Evolutionary conservation across 2,797 vertebrate species (phyloP).

Genomic region (Selene dorsalis): DNA sequence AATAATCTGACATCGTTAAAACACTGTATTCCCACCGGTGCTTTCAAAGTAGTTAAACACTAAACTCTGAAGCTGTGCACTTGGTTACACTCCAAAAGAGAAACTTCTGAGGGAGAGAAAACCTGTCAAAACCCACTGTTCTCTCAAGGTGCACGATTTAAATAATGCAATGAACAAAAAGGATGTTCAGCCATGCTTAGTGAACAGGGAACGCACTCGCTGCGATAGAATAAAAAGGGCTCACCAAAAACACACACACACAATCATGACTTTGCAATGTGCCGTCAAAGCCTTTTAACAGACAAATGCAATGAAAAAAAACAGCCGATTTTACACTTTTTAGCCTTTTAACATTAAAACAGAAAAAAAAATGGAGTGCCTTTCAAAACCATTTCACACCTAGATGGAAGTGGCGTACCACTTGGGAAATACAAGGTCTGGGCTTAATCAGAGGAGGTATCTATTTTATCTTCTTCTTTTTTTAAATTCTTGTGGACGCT

Average conservation of each 20-base stretch:
- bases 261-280: slow-evolving; percentile 3
- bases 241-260: slow-evolving; percentile 44
- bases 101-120: slow-evolving; percentile 19
- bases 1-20: slow-evolving; percentile 36
- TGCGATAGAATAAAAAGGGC: slow-evolving; percentile 41
- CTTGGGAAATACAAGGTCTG: slow-evolving; percentile 28
- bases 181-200: slow-evolving; percentile 43
- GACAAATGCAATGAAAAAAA: slow-evolving; percentile 30
- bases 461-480: not conserved
- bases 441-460: slow-evolving; percentile 24
- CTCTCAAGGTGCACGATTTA: slow-evolving; percentile 55
- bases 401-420: slow-evolving; percentile 29
- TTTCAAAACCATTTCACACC: slow-evolving; percentile 64
- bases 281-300: slow-evolving; percentile 49
- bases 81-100: slow-evolving; percentile 28
- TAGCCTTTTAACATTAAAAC: slow-evolving; percentile 37
- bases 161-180: slow-evolving; percentile 61
- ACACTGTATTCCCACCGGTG: not conserved
- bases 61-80: slow-evolving; percentile 4
- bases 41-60: slow-evolving; percentile 27
- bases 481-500: slow-evolving; percentile 15
- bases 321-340: slow-evolving; percentile 21
- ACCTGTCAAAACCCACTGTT: slow-evolving; percentile 26
- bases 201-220: slow-evolving; percentile 43
- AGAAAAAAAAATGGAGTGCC: slow-evolving; percentile 24